phyloP scores from a whole-genome alignment of 1,140 invertebrate species.

The Scaptomyza pallida region DNA sequence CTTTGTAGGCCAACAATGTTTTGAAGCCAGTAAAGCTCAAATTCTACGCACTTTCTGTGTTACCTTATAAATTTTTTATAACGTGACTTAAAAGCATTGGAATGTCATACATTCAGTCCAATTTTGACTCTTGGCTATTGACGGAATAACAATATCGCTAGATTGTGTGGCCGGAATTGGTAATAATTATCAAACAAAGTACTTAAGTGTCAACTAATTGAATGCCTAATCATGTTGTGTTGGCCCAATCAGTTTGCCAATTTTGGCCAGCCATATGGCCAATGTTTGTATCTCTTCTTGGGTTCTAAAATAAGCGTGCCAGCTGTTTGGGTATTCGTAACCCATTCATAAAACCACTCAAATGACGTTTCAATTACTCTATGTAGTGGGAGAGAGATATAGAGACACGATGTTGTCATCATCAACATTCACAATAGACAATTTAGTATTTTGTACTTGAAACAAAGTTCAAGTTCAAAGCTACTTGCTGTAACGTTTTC shows the following conservation, averaged over 20 bases:
- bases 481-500: not conserved
- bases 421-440: conserved; percentile 42
- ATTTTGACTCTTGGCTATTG: conserved; percentile 33
- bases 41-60: conserved; percentile 20
- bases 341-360: conserved; percentile 46
- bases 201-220: conserved; percentile 70
- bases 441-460: conserved; percentile 34
- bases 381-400: too few relatives aligned
- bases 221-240: conserved; percentile 57
- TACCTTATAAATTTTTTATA: conserved; percentile 53
- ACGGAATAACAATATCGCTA: conserved; percentile 61
- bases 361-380: conserved; percentile 58
- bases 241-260: conserved; percentile 23
- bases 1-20: not conserved
- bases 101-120: conserved; percentile 53
- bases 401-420: conserved; percentile 65
- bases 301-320: conserved; percentile 44
- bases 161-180: conserved; percentile 39
- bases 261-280: conserved; percentile 24
- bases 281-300: too few relatives aligned
- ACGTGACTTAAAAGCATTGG: conserved; percentile 68
- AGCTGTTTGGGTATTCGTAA: conserved; percentile 7
- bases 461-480: conserved; percentile 42
- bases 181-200: conserved; percentile 65
- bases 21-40: not conserved